phyloP scores from a whole-genome alignment of 2,113 vertebrate genomes.

The Argyrosomus japonicus region DNA sequence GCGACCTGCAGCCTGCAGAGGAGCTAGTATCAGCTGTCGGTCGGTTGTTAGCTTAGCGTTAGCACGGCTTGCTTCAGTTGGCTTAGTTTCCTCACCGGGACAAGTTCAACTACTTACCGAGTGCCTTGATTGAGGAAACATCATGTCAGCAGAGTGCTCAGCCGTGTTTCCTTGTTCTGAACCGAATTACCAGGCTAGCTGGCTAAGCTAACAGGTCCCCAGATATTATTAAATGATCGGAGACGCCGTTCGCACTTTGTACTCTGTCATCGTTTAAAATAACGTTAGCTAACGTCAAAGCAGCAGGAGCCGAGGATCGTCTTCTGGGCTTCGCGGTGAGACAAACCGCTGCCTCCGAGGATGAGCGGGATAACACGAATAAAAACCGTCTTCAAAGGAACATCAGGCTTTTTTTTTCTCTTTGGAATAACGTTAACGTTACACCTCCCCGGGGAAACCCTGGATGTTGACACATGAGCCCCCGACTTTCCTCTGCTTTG shows the following conservation, averaged over 20 bases:
- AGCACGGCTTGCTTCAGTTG: slow-evolving; percentile 46
- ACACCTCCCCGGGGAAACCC: slow-evolving; percentile 74
- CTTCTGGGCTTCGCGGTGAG: not conserved
- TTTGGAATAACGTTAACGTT: slow-evolving; percentile 66
- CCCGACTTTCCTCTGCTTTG: slow-evolving; percentile 75
- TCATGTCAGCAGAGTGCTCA: slow-evolving; percentile 85
- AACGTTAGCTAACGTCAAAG: slow-evolving; percentile 66
- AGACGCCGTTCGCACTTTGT: slow-evolving; percentile 75
- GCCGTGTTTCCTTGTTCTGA: slow-evolving; percentile 48
- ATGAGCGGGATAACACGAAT: not conserved
- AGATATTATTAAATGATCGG: slow-evolving; percentile 68
- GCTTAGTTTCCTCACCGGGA: slow-evolving; percentile 45
- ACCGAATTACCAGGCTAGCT: slow-evolving; percentile 60
- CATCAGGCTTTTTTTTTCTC: slow-evolving; percentile 32
- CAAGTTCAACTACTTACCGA: slow-evolving; percentile 80
- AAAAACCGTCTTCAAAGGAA: slow-evolving; percentile 40
- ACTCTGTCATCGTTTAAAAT: slow-evolving; percentile 78
- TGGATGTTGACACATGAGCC: slow-evolving; percentile 83
- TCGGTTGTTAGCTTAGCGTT: slow-evolving; percentile 53
- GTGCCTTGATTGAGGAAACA: slow-evolving; percentile 89
- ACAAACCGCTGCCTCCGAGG: not conserved
- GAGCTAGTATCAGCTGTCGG: slow-evolving; percentile 65
- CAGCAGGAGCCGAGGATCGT: slow-evolving; percentile 44
- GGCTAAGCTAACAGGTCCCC: slow-evolving; percentile 78
- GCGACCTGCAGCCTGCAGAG: slow-evolving; percentile 42